phyloP scores from a whole-genome alignment of 1,140 invertebrate genomes.

The Lepidurus couesii region DNA sequence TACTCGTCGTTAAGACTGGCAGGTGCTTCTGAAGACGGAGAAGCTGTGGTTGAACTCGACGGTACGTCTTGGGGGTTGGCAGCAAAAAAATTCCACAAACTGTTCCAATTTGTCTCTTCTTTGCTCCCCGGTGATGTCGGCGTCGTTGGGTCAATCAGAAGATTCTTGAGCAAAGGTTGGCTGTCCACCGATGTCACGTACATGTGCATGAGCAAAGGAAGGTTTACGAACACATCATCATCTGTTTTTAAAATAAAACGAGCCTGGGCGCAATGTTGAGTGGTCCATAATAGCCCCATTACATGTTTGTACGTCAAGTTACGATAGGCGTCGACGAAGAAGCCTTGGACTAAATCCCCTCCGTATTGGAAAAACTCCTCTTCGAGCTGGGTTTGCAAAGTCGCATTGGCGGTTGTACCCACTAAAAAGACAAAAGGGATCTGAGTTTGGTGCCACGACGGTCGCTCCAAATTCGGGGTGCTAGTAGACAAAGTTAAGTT shows the following conservation, averaged over 20 bases:
- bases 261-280: slow-evolving; percentile 56
- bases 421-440: slow-evolving; percentile 15
- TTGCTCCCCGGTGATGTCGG: not conserved
- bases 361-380: not conserved
- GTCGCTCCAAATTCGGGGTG: not conserved
- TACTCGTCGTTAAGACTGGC: not conserved
- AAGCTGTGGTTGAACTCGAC: not conserved
- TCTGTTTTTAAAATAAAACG: slow-evolving; percentile 70
- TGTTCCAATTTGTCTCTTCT: not conserved
- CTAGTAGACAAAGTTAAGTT: not conserved
- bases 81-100: not conserved
- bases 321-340: slow-evolving; percentile 69
- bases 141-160: not conserved
- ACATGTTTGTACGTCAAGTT: slow-evolving; percentile 85
- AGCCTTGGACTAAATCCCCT: slow-evolving; percentile 70
- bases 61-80: not conserved
- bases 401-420: not conserved
- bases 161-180: not conserved
- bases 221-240: slow-evolving; percentile 72
- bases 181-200: not conserved
- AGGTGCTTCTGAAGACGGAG: not conserved
- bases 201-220: slow-evolving; percentile 48
- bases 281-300: slow-evolving; percentile 72
- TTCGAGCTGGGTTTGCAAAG: not conserved
- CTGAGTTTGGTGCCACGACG: not conserved